Conservation (phyloP, 1,140 invertebrate genomes). For the Octopus bimaculoides region DNA sequence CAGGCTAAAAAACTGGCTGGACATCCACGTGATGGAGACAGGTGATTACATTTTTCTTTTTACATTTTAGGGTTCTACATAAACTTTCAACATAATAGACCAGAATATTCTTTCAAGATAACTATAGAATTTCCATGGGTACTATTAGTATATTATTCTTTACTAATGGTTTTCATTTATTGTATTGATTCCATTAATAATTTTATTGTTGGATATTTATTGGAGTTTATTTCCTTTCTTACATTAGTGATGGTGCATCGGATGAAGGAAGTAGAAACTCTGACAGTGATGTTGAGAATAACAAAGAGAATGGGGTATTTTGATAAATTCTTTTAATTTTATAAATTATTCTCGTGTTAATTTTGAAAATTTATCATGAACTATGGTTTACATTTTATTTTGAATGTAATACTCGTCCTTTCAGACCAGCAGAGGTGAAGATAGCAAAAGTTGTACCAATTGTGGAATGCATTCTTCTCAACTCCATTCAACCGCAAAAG, state of each 20-base stretch:
- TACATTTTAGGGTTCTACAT: not conserved
- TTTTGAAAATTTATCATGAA: not conserved
- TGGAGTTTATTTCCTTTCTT: slow-evolving; percentile 19
- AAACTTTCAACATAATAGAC: too few species aligned
- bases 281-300: slow-evolving; percentile 38
- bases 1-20: slow-evolving; percentile 65
- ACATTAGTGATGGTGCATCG: slow-evolving; percentile 44
- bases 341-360: not conserved
- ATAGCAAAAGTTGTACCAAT: slow-evolving; percentile 66
- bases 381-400: not conserved
- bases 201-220: too few species aligned
- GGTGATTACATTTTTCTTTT: slow-evolving; percentile 22
- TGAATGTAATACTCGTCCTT: not conserved
- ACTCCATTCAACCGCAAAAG: slow-evolving; percentile 72
- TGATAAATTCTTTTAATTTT: slow-evolving; percentile 23
- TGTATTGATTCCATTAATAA: not conserved
- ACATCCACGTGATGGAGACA: slow-evolving; percentile 30
- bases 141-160: not conserved
- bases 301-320: slow-evolving; percentile 44
- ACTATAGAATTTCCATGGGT: not conserved
- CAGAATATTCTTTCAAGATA: too few species aligned
- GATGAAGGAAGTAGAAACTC: slow-evolving; percentile 40
- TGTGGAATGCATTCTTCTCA: slow-evolving; percentile 74
- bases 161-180: not conserved
- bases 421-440: slow-evolving; percentile 19